Percentiles rank a stretch among this genome's conserved stretches.
phyloP scores from a whole-genome alignment of 2,888 invertebrate species.

The Macrophya annulata region DNA sequence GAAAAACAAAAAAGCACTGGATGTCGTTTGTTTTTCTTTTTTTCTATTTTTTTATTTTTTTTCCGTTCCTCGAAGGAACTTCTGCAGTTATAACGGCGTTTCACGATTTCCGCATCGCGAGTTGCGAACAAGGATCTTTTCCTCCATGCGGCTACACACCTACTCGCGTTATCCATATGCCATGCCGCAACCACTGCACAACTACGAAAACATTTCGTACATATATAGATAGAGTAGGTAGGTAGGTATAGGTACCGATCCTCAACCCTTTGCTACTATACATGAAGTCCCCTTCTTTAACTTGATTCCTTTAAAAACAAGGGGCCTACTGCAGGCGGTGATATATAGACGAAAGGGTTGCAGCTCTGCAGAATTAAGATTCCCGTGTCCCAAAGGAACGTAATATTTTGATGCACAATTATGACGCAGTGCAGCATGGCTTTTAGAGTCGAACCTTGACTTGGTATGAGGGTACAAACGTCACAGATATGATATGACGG shows the following conservation, averaged over 20 bases:
- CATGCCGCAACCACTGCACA: not conserved
- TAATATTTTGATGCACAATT: not conserved
- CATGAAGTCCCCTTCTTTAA: not conserved
- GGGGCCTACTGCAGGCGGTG: not conserved
- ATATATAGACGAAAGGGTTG: not conserved
- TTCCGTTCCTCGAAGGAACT: constrained; percentile 16
- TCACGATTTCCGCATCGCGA: constrained; percentile 69
- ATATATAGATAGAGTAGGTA: not conserved
- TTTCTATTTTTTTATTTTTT: not conserved
- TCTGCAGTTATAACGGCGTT: constrained; percentile 42
- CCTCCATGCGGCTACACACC: not conserved
- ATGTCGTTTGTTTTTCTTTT: not conserved
- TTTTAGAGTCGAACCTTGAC: not conserved
- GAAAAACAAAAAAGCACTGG: constrained; percentile 7
- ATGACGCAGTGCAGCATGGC: not conserved
- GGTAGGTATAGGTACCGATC: not conserved
- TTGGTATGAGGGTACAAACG: not conserved
- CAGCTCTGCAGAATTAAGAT: not conserved
- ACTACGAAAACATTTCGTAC: not conserved
- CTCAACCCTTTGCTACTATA: not conserved
- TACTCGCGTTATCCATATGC: not conserved
- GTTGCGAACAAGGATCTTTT: constrained; percentile 65
- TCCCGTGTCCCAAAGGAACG: not conserved
- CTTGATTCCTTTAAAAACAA: not conserved
- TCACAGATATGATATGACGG: not conserved